Evolutionary conservation across 2,888 invertebrate species (phyloP).

Genomic region (Dexiosoma caninum): DNA sequence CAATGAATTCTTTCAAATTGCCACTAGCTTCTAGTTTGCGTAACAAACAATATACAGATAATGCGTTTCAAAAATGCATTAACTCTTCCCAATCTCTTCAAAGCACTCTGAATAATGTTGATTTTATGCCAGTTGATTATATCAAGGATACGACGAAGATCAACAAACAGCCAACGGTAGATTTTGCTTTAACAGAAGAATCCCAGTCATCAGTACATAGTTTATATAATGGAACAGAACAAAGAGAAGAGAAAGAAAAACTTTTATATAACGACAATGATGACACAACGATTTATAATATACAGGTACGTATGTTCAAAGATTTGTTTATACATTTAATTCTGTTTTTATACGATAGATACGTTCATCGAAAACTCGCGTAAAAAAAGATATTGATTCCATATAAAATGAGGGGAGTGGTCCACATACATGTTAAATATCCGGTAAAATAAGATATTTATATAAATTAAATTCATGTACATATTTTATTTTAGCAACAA

Average conservation of each 20-base stretch:
- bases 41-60: constrained; percentile 27
- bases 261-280: background rate
- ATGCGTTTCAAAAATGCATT: constrained; percentile 10
- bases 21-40: constrained; percentile 80
- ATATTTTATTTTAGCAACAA: too few species aligned
- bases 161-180: background rate
- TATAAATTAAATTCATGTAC: too few species aligned
- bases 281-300: constrained; percentile 2
- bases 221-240: background rate
- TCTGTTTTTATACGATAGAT: too few species aligned
- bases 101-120: background rate
- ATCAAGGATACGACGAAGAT: background rate
- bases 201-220: background rate
- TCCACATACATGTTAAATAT: too few species aligned
- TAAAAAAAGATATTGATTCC: too few species aligned
- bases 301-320: background rate
- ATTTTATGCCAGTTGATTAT: constrained; percentile 15
- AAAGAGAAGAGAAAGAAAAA: background rate
- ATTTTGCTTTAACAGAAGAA: background rate
- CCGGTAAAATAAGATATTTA: too few species aligned
- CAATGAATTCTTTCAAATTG: constrained; percentile 82
- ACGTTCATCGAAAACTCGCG: too few species aligned
- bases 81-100: constrained; percentile 73
- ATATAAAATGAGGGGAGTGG: too few species aligned
- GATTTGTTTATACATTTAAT: too few species aligned